These are phyloP conservation scores for Dynastes grantii DNA, from an alignment of 2,888 invertebrate genomes.

Conservation along the genomic window DNA sequence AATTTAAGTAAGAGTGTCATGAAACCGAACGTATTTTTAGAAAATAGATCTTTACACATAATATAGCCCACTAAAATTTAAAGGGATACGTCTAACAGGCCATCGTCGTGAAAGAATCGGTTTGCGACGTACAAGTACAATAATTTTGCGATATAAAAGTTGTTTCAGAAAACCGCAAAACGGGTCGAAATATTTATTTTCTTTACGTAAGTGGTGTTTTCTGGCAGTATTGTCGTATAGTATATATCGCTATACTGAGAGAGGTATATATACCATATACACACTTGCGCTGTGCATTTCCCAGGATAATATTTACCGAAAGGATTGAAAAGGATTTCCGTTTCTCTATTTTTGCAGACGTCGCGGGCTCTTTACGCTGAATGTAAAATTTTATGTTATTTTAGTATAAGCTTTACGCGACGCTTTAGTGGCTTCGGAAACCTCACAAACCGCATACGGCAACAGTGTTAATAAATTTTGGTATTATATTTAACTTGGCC, in stretches of 20 bases:
- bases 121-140: background rate
- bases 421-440: constrained; percentile 52
- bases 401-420: constrained; percentile 30
- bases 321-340: constrained; percentile 32
- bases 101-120: background rate
- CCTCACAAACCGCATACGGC: constrained; percentile 40
- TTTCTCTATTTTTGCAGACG: constrained; percentile 7
- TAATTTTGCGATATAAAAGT: constrained; percentile 16
- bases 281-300: constrained; percentile 25
- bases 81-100: too few relatives aligned
- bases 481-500: constrained; percentile 9
- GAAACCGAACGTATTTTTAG: too few relatives aligned
- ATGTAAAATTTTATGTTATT: constrained; percentile 39
- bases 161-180: constrained; percentile 4
- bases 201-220: constrained; percentile 15
- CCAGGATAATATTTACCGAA: constrained; percentile 34
- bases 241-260: too few relatives aligned
- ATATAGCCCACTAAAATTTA: too few relatives aligned
- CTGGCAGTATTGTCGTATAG: background rate
- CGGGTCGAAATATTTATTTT: constrained; percentile 30
- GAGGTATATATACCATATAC: constrained; percentile 1
- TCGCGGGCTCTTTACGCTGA: background rate
- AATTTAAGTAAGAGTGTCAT: too few relatives aligned
- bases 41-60: too few relatives aligned
- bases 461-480: constrained; percentile 14